A percentile compares a stretch with the other conserved stretches of the same genome.
Conservation (phyloP, 2,113 vertebrate genomes). For the Corythoichthys haematopterus region DNA sequence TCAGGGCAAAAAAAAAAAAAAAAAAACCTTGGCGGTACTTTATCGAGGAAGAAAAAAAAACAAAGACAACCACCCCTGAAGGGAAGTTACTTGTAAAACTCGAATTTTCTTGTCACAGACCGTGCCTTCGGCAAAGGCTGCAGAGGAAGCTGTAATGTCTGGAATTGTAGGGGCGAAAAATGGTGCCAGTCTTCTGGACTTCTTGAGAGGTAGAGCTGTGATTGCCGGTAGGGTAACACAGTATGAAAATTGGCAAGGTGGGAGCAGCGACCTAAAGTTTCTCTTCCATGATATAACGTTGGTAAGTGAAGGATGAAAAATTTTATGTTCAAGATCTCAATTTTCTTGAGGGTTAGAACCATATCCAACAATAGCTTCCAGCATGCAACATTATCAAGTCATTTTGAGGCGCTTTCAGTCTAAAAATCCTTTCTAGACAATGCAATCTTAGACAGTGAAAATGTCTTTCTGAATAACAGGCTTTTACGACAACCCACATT, state of each 20-base stretch:
- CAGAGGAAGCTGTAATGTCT: slow-evolving; percentile 6
- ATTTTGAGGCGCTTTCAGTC: not conserved
- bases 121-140: slow-evolving; percentile 16
- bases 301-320: not conserved
- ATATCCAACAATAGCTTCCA: not conserved
- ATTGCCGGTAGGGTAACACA: not conserved
- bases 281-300: not conserved
- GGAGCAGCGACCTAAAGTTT: not conserved
- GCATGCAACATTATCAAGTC: not conserved
- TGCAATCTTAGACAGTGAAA: not conserved
- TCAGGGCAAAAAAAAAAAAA: not conserved
- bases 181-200: not conserved
- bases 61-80: not conserved
- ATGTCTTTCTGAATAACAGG: not conserved
- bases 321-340: not conserved
- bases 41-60: not conserved
- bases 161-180: not conserved
- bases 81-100: not conserved
- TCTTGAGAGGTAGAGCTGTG: not conserved
- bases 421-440: not conserved
- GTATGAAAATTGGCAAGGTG: not conserved
- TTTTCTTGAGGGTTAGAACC: not conserved
- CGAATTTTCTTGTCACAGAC: slow-evolving; percentile 16
- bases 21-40: not conserved
- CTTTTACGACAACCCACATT: not conserved